Evolutionary conservation across 2,888 invertebrate genomes (phyloP), one percentile per base, ranked within the genome.

Genomic region (Euclidia mi): DNA sequence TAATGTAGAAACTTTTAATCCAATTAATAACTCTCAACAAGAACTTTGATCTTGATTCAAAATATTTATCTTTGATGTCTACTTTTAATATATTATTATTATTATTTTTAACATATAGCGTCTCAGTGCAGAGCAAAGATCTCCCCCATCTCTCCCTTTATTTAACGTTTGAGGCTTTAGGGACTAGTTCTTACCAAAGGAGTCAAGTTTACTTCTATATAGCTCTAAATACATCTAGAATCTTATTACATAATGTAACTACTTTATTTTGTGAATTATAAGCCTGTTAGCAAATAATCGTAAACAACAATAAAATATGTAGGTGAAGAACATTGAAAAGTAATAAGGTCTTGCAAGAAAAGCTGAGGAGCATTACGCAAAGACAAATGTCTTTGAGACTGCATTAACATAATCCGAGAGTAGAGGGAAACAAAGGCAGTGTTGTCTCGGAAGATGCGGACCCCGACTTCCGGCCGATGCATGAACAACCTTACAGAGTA

Each of bases 381-480:
- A 91, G 91, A 92, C 90, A 91, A 92, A 92, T 92, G 91, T 90
- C 87, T 87, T 80, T 73, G 88, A 87, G 85, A 85, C 86, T 81
- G 78, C 85, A 92, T 93, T 93, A 91, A 85, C 92, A 92, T 93
- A 93, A 92, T 92, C 90, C 89, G 75, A 80, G 82, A 81, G 82
- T 83, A 85, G 78, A 75, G 77, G 84, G 84, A 84, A 81, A 87
- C 89, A 89, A 85, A 87, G 88, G 87, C 86, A 84, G 87, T 88
- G 88, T 89, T 86, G 85, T 87, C 82, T 82, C 79, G 67, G 71
- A 58, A 77, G 77, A 76, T 64, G 74, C 67, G 74, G 63, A 25
- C 59, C 59, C 71, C 66, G 74, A 78, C 85, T 85, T 83, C 86
- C 86, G 81, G 77, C 67, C 75, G 78, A 79, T 80, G 76, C 75